These are phyloP conservation scores for Bradypodion ventrale DNA, from an alignment of 2,797 vertebrate genomes.

Conservation along the genomic window DNA sequence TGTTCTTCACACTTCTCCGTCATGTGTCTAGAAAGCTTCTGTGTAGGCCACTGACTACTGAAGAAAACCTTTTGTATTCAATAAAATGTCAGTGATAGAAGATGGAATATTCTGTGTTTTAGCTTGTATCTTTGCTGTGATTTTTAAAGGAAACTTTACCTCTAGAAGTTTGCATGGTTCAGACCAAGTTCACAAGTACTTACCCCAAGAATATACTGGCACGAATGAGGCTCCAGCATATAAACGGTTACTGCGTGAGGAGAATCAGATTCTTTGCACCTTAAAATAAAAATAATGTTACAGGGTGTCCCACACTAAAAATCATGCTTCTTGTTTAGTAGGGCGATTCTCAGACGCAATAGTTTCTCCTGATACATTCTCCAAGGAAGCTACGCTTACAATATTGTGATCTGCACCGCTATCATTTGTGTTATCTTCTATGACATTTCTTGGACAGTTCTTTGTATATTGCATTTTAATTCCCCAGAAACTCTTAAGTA, in stretches of 20 bases:
- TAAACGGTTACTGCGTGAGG: constrained; percentile 98
- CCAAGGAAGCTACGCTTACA: background rate
- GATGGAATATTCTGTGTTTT: background rate
- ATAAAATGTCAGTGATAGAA: background rate
- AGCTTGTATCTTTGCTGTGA: background rate
- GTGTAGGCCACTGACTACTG: background rate
- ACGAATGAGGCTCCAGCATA: constrained; percentile 97
- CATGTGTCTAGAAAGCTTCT: background rate
- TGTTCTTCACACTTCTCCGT: too few species aligned
- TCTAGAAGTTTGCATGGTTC: background rate
- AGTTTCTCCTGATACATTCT: background rate
- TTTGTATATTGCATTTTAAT: background rate
- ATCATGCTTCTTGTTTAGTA: constrained; percentile 29
- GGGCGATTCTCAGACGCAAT: background rate
- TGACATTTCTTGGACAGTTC: background rate
- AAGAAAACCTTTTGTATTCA: background rate
- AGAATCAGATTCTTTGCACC: constrained; percentile 98
- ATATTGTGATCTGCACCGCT: background rate
- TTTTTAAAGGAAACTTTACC: background rate
- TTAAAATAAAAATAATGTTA: constrained; percentile 65
- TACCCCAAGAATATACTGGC: constrained; percentile 98
- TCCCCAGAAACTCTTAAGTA: background rate
- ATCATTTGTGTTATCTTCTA: background rate
- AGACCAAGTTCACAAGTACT: constrained; percentile 54
- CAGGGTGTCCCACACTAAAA: background rate